phyloP scores from a whole-genome alignment of 2,888 invertebrate species.

The Scaeva pyrastri region DNA sequence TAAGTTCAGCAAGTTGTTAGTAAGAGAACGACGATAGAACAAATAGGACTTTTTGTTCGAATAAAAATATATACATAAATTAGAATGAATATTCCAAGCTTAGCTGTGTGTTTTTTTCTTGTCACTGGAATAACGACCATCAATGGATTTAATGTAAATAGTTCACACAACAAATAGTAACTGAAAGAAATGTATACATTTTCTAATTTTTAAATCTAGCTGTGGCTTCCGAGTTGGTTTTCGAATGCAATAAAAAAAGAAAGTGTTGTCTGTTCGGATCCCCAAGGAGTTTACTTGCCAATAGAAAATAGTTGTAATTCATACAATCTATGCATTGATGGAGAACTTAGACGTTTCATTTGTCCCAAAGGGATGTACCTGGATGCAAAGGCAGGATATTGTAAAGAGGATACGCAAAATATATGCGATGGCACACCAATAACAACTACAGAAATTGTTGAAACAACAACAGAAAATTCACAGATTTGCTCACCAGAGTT shows the following conservation, averaged over 20 bases:
- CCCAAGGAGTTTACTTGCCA: conserved; percentile 20
- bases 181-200: background rate
- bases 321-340: conserved; percentile 75
- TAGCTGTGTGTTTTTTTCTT: background rate
- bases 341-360: conserved; percentile 56
- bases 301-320: conserved; percentile 64
- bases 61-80: background rate
- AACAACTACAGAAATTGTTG: conserved; percentile 2
- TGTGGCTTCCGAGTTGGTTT: background rate
- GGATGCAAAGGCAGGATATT: conserved; percentile 49
- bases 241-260: background rate
- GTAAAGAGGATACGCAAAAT: conserved; percentile 30
- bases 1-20: conserved; percentile 8
- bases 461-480: conserved; percentile 20
- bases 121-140: conserved; percentile 4
- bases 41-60: background rate
- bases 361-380: conserved; percentile 77
- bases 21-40: conserved; percentile 16
- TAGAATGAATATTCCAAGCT: conserved; percentile 1
- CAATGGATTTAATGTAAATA: conserved; percentile 38
- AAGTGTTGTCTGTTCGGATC: conserved; percentile 9
- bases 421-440: conserved; percentile 17
- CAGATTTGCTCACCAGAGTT: conserved; percentile 20
- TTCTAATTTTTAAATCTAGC: conserved; percentile 18
- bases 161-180: background rate